Percentiles rank a stretch among this genome's conserved stretches.
These are phyloP conservation scores for Peromyscus eremicus DNA, from an alignment of 2,797 vertebrate species.

Conservation along the genomic window DNA sequence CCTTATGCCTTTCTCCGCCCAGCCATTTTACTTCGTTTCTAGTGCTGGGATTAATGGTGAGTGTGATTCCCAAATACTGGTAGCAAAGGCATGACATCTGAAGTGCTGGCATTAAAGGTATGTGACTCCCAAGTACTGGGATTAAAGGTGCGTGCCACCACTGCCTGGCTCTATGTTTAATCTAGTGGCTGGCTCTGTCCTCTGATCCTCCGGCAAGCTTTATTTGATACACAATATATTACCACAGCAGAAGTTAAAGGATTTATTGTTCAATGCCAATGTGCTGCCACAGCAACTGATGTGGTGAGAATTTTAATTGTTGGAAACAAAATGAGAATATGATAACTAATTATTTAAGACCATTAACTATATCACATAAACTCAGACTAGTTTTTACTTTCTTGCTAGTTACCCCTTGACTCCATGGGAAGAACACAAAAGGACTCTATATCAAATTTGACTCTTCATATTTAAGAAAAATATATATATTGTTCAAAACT, in stretches of 20 bases:
- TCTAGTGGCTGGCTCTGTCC: too few relatives aligned
- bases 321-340: constrained; percentile 80
- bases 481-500: background rate
- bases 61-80: too few relatives aligned
- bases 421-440: background rate
- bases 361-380: constrained; percentile 23
- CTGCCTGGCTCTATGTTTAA: too few relatives aligned
- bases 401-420: background rate
- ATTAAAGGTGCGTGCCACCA: too few relatives aligned
- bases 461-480: background rate
- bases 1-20: too few relatives aligned
- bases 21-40: too few relatives aligned
- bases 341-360: constrained; percentile 81
- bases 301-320: constrained; percentile 86
- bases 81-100: too few relatives aligned
- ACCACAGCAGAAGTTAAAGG: constrained; percentile 71
- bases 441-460: constrained; percentile 46
- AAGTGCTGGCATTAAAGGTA: too few relatives aligned
- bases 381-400: constrained; percentile 45
- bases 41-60: too few relatives aligned
- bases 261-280: constrained; percentile 83
- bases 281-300: constrained; percentile 86
- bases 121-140: too few relatives aligned
- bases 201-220: too few relatives aligned
- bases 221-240: too few relatives aligned